Evolutionary conservation across 2,888 invertebrate genomes (phyloP), one percentile per base, ranked within the genome.

Genomic region (Oxyteleia sp.): DNA sequence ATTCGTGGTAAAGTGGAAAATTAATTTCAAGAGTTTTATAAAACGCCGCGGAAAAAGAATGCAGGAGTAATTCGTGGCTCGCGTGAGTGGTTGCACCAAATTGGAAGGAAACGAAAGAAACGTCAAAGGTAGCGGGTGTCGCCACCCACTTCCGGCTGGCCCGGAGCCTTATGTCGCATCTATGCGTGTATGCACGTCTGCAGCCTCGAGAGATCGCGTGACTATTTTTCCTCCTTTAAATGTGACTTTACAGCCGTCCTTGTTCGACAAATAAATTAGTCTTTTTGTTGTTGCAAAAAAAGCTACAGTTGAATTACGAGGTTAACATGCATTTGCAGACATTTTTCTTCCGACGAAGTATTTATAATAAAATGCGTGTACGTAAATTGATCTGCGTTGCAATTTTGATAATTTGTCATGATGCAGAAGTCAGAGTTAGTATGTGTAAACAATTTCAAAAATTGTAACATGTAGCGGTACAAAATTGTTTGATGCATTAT

Each of bases 91-190:
- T 38, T 23, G 55, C 53, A 49, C 47, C 63, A 71, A 79, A 82
- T 71, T 69, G 64, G 41, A 78, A 84, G 68, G 74, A 78, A 82
- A 68, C 53, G 69, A 82, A 84, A 79, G 79, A 82, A 84, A 89
- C 87, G 88, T 88, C 86, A 87, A 87, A 87, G 88, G 89, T 91
- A 90, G 92, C 90, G 90, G 91, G 91, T 90, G 91, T 88, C 86
- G 87, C 88, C 91, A 90, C 91, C 90, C 90, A 91, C 88, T 91
- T 92, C 91, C 92, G 91, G 91, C 87, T 86, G 84, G 87, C 86
- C 86, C 76, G 86, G 84, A 86, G 88, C 89, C 86, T 85, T 87
- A 35, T 84, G 78, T 81, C 84, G 79, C 64, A 82, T 20, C 59
- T 61, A 45, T 53, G 47, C 47, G 51, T 49, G 35, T 66, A 51